A percentile compares a stretch with the other conserved stretches of the same genome.
phyloP scores from a whole-genome alignment of 2,113 vertebrate species.

The Tylochromis polylepis region DNA sequence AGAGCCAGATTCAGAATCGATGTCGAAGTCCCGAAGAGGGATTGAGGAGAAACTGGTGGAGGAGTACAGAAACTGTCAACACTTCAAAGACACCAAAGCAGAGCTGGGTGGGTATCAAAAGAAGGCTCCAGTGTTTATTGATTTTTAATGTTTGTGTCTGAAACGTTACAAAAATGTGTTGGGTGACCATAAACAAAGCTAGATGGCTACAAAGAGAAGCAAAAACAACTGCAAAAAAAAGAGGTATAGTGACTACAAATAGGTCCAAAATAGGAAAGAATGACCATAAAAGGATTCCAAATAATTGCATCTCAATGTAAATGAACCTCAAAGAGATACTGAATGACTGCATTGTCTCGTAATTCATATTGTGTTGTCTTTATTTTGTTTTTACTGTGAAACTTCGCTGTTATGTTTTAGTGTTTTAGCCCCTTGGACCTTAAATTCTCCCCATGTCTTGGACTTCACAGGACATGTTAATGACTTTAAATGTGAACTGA shows the following conservation, averaged over 20 bases:
- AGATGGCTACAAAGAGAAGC: background rate
- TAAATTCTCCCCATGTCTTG: background rate
- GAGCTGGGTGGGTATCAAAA: conserved; percentile 63
- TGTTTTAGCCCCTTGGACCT: background rate
- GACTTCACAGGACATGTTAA: background rate
- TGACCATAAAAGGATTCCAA: background rate
- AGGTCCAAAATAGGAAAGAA: background rate
- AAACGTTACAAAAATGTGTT: background rate
- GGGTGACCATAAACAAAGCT: background rate
- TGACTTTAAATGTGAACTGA: background rate
- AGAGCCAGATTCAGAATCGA: conserved; percentile 22
- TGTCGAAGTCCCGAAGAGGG: background rate
- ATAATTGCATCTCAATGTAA: background rate
- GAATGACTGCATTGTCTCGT: background rate
- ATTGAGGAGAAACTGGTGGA: conserved; percentile 79
- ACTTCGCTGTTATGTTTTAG: background rate
- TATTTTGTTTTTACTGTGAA: background rate
- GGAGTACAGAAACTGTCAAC: conserved; percentile 70
- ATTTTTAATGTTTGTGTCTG: background rate
- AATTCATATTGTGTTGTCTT: background rate
- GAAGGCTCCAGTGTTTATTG: background rate
- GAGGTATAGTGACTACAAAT: background rate
- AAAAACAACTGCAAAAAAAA: background rate
- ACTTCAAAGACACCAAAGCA: conserved; percentile 70
- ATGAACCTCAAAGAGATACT: background rate